Percentiles rank a stretch among this genome's conserved stretches.
Evolutionary conservation across 1,140 invertebrate species (phyloP).

Genomic region (Drosophila quadrilineata): DNA sequence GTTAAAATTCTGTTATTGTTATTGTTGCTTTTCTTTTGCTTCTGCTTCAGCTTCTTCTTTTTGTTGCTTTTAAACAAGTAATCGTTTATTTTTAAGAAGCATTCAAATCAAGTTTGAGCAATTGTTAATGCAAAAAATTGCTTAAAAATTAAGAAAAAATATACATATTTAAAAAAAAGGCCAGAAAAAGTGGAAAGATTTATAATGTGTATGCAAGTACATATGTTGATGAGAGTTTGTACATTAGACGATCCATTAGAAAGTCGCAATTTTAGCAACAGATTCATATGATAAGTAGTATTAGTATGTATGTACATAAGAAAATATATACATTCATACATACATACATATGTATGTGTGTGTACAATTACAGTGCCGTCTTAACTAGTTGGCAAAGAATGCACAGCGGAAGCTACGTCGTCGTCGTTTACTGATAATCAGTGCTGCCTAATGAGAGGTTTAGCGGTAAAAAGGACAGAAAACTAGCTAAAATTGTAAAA

Average conservation of each 20-base stretch:
- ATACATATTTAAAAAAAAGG: conserved; percentile 22
- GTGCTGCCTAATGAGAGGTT: too few relatives aligned
- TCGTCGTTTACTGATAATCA: too few relatives aligned
- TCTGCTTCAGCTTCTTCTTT: conserved; percentile 16
- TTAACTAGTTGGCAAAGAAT: background rate
- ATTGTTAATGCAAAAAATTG: conserved; percentile 68
- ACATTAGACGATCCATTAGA: conserved; percentile 37
- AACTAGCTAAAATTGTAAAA: too few relatives aligned
- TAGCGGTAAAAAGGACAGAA: too few relatives aligned
- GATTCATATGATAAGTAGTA: conserved; percentile 41
- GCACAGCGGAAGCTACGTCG: background rate
- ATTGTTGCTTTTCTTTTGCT: conserved; percentile 14
- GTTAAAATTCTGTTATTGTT: conserved; percentile 29
- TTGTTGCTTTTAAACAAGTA: conserved; percentile 49
- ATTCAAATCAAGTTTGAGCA: conserved; percentile 70
- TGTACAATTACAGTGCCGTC: background rate
- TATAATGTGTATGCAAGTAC: conserved; percentile 28
- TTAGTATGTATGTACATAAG: background rate
- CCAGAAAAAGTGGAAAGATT: conserved; percentile 51
- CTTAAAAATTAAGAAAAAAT: conserved; percentile 22
- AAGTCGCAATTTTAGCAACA: conserved; percentile 36
- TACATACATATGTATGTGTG: background rate
- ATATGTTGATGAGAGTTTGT: conserved; percentile 5
- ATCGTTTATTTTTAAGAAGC: conserved; percentile 71
- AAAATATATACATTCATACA: background rate